Percentiles rank a stretch among this genome's conserved stretches.
Evolutionary conservation across 2,113 vertebrate genomes (phyloP).

Genomic region (Pedionomus torquatus): DNA sequence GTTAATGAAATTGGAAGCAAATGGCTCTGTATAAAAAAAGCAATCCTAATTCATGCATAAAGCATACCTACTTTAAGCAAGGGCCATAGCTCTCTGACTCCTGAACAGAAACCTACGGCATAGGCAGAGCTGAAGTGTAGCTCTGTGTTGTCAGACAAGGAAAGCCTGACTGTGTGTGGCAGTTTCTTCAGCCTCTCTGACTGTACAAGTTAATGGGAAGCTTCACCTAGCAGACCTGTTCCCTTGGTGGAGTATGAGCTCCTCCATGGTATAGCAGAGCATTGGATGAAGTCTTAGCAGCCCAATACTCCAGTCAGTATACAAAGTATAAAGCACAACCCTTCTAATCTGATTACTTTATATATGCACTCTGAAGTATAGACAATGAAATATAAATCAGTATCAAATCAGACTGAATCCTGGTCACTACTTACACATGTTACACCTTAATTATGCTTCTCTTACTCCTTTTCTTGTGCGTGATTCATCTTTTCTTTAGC

Average conservation of each 20-base stretch:
- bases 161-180: fast-evolving
- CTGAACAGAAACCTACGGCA: fast-evolving
- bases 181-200: background rate
- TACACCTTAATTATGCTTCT: background rate
- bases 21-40: background rate
- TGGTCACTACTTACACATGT: background rate
- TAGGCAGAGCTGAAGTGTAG: background rate
- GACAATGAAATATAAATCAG: background rate
- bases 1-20: background rate
- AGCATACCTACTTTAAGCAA: background rate
- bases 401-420: background rate
- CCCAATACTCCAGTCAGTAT: background rate
- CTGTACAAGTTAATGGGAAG: background rate
- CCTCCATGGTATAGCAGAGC: background rate
- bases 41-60: background rate
- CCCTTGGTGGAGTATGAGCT: fast-evolving
- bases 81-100: background rate
- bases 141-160: background rate
- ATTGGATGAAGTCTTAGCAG: background rate
- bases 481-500: background rate
- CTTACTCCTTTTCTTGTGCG: background rate
- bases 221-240: fast-evolving
- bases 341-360: background rate
- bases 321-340: background rate
- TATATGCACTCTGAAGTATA: background rate